Conservation (phyloP, 2,113 vertebrate species). For the Oceanodroma tethys region DNA sequence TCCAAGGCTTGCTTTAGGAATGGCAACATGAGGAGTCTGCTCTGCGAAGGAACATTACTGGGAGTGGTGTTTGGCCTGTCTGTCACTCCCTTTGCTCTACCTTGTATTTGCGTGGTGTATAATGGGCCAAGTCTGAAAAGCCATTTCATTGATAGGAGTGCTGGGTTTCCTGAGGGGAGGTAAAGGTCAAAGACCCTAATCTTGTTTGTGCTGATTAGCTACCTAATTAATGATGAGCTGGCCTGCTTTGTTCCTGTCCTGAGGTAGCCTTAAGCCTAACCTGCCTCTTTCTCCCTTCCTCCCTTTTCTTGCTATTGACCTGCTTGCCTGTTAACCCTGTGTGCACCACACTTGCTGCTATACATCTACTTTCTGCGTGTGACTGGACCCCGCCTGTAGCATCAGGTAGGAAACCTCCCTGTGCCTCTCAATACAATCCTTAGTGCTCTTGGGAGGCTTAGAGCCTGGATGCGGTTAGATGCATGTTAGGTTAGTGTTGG, state of each 20-base stretch:
- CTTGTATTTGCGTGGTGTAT: background rate
- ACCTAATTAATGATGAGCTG: background rate
- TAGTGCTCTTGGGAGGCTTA: background rate
- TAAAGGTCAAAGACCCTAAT: background rate
- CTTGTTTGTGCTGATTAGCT: slow-evolving; percentile 16
- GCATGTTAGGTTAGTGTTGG: background rate
- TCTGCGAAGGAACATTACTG: accelerated
- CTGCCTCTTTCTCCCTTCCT: slow-evolving; percentile 57
- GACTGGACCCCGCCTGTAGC: slow-evolving; percentile 66
- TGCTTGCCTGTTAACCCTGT: slow-evolving; percentile 67
- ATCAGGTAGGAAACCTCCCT: slow-evolving; percentile 70
- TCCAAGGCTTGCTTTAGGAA: background rate
- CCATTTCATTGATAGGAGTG: background rate
- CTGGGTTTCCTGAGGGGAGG: background rate
- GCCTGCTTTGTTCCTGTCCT: slow-evolving; percentile 31
- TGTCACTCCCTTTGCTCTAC: background rate
- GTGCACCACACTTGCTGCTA: slow-evolving; percentile 38
- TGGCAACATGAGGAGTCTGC: background rate
- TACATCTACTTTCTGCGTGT: slow-evolving; percentile 49
- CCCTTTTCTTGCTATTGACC: slow-evolving; percentile 52
- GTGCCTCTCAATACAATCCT: background rate
- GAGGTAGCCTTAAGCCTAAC: slow-evolving; percentile 49
- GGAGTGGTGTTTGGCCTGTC: background rate
- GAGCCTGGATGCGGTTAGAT: background rate
- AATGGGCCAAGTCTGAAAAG: background rate